phyloP scores from a whole-genome alignment of 2,797 vertebrate species.

The Leuciscus waleckii region DNA sequence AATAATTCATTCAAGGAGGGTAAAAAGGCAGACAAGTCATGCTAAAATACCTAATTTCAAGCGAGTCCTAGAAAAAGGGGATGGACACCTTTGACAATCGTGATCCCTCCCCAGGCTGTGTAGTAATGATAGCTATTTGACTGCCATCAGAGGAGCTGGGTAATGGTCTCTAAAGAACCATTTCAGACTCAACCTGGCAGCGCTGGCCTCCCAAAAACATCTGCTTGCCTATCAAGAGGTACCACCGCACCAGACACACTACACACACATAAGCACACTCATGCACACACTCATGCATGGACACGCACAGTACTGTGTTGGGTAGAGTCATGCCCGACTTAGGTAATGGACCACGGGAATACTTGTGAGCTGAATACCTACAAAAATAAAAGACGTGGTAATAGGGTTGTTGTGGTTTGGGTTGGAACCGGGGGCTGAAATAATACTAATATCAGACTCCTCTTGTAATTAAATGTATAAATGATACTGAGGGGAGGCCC shows the following conservation, averaged over 20 bases:
- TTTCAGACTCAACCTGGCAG: conserved; percentile 82
- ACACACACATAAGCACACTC: conserved; percentile 49
- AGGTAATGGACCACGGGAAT: conserved; percentile 61
- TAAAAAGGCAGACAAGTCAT: background rate
- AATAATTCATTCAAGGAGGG: background rate
- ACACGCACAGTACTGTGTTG: conserved; percentile 57
- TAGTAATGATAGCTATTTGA: conserved; percentile 89
- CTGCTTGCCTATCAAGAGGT: conserved; percentile 80
- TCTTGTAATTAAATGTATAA: background rate
- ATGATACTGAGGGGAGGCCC: background rate
- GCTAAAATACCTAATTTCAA: background rate
- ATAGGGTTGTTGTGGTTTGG: conserved; percentile 49
- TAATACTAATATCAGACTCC: background rate
- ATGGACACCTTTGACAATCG: conserved; percentile 67
- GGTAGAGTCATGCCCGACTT: conserved; percentile 54
- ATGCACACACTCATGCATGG: conserved; percentile 52
- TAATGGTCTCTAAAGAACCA: conserved; percentile 86
- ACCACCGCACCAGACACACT: conserved; percentile 69
- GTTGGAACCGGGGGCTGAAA: background rate
- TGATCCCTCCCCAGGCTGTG: conserved; percentile 61
- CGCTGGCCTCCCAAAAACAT: conserved; percentile 78
- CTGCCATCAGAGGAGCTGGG: conserved; percentile 83
- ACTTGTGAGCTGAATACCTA: conserved; percentile 68
- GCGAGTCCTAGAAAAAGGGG: background rate
- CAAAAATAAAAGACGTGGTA: conserved; percentile 77